Base-by-base conservation (phyloP, 64 coral and sea anemone genomes). In the Dendrophyllia cribrosa region DNA sequence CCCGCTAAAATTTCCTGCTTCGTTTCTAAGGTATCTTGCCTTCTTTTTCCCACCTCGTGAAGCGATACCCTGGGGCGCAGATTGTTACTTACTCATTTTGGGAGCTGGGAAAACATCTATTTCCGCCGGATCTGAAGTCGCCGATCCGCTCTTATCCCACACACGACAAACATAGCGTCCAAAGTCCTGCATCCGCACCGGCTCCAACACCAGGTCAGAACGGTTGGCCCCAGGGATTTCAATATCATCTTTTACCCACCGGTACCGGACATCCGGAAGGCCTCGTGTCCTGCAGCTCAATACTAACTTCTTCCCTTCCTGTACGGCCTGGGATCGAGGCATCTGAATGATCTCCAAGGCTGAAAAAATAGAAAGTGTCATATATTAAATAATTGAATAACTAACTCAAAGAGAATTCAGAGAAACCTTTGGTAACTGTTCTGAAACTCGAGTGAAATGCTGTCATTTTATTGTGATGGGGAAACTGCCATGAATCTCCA, bases 141-240 rank as follows among this genome's bases (percentile, higher is more conserved):
- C 56, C 13, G 78, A 82, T 22, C 78, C 78, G 59, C 58, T 82
- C 22, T 82, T 82, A 63, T 82, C 78, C 78, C 78, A 82, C 78
- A 82, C 78, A 62, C 78, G 78, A 63, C 78, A 82, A 82, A 82
- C 12, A 64, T 64, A 62, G 26, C 78, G 55, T 44, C 78, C 78
- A 82, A 82, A 82, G 23, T 82, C 78, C 55, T 82, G 58, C 24
- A 82, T 82, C 15, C 26, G 10, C 24, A 44, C 55, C 6, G 78
- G 59, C 13, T 64, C 25, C 23, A 82, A 45, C 58, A 82, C 78
- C 78, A 82, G 55, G 56, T 82, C 78, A 15, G 78, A 24, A 45
- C 56, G 78, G 43, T 82, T 82, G 4, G 24, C 78, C 58, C 78
- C 78, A 63, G 78, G 78, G 78, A 82, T 82, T 82, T 82, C 78